A percentile compares a stretch with the other conserved stretches of the same genome.
Evolutionary conservation across 2,797 vertebrate genomes (phyloP).

Genomic region (Pseudomugil tenellus): DNA sequence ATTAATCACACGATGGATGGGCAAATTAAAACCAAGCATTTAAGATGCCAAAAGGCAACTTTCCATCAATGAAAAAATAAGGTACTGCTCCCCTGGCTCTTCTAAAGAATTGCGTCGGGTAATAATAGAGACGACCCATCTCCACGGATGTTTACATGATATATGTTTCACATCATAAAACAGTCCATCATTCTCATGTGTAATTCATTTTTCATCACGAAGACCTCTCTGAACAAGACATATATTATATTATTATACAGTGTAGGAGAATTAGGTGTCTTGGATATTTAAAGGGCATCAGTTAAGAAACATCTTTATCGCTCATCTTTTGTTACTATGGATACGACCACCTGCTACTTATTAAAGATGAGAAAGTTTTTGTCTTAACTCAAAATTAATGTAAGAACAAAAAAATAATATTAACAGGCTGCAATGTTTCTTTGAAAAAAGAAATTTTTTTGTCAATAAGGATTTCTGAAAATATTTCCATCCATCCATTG

Average conservation of each 20-base stretch:
- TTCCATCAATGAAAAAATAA: conserved; percentile 20
- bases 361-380: not conserved
- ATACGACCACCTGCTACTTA: not conserved
- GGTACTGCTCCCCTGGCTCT: not conserved
- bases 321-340: not conserved
- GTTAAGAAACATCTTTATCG: not conserved
- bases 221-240: not conserved
- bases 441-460: too few species aligned
- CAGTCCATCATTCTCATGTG: not conserved
- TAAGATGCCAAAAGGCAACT: conserved; percentile 26
- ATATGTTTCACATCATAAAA: not conserved
- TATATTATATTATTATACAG: not conserved
- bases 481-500: too few species aligned
- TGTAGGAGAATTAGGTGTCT: not conserved
- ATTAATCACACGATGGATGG: conserved; percentile 9
- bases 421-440: too few species aligned
- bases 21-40: conserved; percentile 31
- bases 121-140: too few species aligned
- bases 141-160: too few species aligned
- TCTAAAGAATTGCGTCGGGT: too few species aligned
- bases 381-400: not conserved
- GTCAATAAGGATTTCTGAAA: too few species aligned
- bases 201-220: not conserved
- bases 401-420: not conserved
- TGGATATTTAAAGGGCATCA: not conserved